Evolutionary conservation across 2,797 vertebrate genomes (phyloP).

Genomic region (Menidia menidia): DNA sequence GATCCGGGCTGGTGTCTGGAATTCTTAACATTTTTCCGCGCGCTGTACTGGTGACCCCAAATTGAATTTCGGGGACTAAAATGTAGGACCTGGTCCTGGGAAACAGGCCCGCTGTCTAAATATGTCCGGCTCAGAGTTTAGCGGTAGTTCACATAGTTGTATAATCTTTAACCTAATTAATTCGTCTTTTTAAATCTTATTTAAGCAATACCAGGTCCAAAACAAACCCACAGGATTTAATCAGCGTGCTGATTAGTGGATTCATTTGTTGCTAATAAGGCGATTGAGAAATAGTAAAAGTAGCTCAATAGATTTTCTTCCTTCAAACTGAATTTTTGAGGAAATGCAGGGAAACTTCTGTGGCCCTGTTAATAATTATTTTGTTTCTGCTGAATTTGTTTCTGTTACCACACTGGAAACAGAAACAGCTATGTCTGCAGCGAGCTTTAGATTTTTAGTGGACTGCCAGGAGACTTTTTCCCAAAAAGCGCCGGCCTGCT

Average conservation of each 20-base stretch:
- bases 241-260: neutral
- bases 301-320: neutral
- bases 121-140: neutral
- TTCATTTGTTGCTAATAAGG: neutral
- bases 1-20: neutral
- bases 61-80: neutral
- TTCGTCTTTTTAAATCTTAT: neutral
- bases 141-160: neutral
- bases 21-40: slow-evolving; percentile 20
- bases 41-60: neutral
- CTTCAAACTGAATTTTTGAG: neutral
- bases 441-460: neutral
- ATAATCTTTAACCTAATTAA: neutral
- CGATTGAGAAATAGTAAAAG: slow-evolving; percentile 3
- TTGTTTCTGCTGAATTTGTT: neutral
- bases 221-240: neutral
- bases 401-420: neutral
- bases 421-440: neutral
- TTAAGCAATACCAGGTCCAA: neutral
- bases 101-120: neutral
- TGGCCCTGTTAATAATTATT: neutral
- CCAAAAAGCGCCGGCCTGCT: neutral
- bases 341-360: neutral
- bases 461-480: neutral
- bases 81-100: neutral